Evolutionary conservation across 2,113 vertebrate species (phyloP).

Genomic region (Austrofundulus limnaeus): DNA sequence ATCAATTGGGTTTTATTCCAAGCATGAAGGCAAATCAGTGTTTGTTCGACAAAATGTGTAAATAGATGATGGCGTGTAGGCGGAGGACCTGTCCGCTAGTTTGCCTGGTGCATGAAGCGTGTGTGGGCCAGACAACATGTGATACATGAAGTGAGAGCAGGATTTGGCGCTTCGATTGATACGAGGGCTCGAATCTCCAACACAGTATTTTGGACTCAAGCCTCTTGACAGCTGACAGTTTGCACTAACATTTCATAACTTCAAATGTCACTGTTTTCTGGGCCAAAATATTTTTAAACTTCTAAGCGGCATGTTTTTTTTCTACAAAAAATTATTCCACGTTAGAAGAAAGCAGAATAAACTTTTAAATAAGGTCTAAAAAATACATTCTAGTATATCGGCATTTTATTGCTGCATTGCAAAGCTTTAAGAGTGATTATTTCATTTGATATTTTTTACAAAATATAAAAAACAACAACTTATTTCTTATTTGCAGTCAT

Average conservation of each 20-base stretch:
- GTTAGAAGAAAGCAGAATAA: background rate
- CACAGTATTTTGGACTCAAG: conserved; percentile 46
- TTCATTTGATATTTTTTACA: too few relatives aligned
- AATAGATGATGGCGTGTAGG: conserved; percentile 50
- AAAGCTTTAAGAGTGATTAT: too few relatives aligned
- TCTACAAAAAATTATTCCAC: background rate
- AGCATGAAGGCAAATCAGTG: conserved; percentile 14
- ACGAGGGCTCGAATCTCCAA: conserved; percentile 47
- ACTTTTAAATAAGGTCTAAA: background rate
- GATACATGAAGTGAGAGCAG: conserved; percentile 59
- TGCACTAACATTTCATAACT: conserved; percentile 57
- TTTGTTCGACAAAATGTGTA: conserved; percentile 25
- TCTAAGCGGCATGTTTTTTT: conserved; percentile 12
- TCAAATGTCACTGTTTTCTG: conserved; percentile 55
- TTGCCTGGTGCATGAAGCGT: conserved; percentile 48
- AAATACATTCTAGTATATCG: background rate
- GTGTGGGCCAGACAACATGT: conserved; percentile 68
- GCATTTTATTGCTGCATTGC: too few relatives aligned
- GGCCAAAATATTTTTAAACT: conserved; percentile 46
- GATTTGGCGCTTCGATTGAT: conserved; percentile 43
- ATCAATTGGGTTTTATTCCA: conserved; percentile 14
- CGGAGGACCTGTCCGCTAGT: conserved; percentile 51
- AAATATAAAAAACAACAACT: too few relatives aligned
- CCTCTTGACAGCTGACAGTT: conserved; percentile 61
- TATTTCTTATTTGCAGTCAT: too few relatives aligned